Evolutionary conservation across 2,113 vertebrate species (phyloP).

Genomic region (Fregetta grallaria): DNA sequence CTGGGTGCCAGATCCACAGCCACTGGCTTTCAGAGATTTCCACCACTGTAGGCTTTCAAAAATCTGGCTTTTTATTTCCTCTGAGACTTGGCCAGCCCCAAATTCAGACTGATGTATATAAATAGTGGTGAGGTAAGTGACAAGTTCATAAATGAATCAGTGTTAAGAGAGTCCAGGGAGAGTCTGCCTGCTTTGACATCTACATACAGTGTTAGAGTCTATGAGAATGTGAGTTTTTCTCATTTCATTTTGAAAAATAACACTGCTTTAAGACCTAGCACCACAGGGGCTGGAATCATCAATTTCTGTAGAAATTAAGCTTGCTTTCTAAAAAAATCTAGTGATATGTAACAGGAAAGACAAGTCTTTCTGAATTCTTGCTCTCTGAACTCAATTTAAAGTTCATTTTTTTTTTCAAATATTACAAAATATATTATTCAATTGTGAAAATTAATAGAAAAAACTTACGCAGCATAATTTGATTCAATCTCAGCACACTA

Average conservation of each 20-base stretch:
- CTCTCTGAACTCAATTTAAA: background rate
- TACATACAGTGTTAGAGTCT: background rate
- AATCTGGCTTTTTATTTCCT: background rate
- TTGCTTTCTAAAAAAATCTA: background rate
- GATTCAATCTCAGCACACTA: background rate
- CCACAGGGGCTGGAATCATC: background rate
- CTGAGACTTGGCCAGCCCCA: background rate
- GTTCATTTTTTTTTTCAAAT: background rate
- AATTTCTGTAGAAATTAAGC: background rate
- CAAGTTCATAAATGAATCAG: background rate
- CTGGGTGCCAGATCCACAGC: background rate
- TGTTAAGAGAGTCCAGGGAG: background rate
- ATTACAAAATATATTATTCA: background rate
- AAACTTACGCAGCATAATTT: accelerated
- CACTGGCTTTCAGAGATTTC: background rate
- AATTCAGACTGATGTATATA: background rate
- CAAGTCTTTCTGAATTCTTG: background rate
- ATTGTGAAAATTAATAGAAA: background rate
- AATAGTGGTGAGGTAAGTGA: background rate
- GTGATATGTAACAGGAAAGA: background rate
- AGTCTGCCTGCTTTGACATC: background rate
- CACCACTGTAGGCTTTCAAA: background rate
- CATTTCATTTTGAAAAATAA: background rate
- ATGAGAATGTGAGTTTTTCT: background rate
- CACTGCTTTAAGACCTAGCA: background rate